Conservation (phyloP, 2,888 invertebrate genomes). For the Epirrhoe alternata region DNA sequence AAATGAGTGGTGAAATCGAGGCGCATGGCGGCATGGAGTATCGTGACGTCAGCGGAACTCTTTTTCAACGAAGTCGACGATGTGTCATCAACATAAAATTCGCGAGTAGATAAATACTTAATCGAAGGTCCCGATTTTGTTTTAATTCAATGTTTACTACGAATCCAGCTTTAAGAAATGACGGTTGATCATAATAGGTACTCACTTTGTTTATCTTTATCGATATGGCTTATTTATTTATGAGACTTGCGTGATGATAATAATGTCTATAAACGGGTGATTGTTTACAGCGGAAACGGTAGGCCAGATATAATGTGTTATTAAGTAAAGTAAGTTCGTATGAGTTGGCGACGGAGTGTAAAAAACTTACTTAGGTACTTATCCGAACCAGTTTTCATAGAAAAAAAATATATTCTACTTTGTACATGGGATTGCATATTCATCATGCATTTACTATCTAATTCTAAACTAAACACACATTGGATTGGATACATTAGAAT, state of each 20-base stretch:
- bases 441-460: constrained; percentile 27
- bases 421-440: constrained; percentile 37
- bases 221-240: constrained; percentile 19
- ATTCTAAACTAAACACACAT: background rate
- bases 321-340: background rate
- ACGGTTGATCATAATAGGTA: background rate
- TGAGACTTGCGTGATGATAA: constrained; percentile 20
- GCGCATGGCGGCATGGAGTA: constrained; percentile 18
- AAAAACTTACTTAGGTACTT: background rate
- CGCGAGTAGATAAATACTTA: background rate
- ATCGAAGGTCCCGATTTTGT: background rate
- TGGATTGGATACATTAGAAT: constrained; percentile 26
- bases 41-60: constrained; percentile 25
- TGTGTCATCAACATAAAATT: constrained; percentile 19
- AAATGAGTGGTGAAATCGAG: constrained; percentile 22
- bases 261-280: constrained; percentile 29
- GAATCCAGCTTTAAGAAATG: too few relatives aligned
- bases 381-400: background rate
- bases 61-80: constrained; percentile 17
- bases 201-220: background rate
- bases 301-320: constrained; percentile 4
- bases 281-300: constrained; percentile 28
- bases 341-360: too few relatives aligned
- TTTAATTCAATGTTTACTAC: too few relatives aligned
- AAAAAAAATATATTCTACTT: background rate